phyloP scores from a whole-genome alignment of 2,797 vertebrate genomes.

The Pangasius djambal region DNA sequence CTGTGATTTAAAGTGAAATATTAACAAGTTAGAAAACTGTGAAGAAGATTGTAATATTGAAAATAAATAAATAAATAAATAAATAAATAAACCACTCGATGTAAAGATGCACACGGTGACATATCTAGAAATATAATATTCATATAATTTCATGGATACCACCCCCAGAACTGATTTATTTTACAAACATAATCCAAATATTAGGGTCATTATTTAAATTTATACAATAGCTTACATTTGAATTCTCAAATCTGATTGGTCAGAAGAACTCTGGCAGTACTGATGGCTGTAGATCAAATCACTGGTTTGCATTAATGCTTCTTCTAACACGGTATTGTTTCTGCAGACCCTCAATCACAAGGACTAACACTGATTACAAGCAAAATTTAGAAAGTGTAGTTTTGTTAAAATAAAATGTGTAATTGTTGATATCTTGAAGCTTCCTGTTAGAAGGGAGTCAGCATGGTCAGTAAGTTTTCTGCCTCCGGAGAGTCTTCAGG shows the following conservation, averaged over 20 bases:
- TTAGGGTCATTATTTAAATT: neutral
- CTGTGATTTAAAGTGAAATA: slow-evolving; percentile 40
- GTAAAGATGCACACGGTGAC: neutral
- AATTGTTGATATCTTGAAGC: neutral
- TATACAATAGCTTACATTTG: neutral
- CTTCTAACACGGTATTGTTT: neutral
- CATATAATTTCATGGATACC: neutral
- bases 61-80: too few relatives aligned
- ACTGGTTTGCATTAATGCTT: neutral
- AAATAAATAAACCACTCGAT: neutral
- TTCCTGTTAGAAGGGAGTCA: too few relatives aligned
- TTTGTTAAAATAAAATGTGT: neutral
- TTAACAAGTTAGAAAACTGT: neutral
- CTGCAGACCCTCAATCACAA: neutral
- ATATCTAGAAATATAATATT: neutral
- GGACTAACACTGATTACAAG: too few relatives aligned
- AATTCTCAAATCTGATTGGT: neutral
- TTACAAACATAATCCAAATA: neutral
- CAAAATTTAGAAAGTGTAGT: neutral
- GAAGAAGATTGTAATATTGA: neutral
- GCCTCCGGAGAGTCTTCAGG: too few relatives aligned
- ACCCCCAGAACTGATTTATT: neutral
- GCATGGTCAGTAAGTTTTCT: too few relatives aligned
- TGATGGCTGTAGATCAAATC: neutral
- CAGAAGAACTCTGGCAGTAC: neutral